Conservation (phyloP, 2,797 vertebrate species). For the Gymnodraco acuticeps region DNA sequence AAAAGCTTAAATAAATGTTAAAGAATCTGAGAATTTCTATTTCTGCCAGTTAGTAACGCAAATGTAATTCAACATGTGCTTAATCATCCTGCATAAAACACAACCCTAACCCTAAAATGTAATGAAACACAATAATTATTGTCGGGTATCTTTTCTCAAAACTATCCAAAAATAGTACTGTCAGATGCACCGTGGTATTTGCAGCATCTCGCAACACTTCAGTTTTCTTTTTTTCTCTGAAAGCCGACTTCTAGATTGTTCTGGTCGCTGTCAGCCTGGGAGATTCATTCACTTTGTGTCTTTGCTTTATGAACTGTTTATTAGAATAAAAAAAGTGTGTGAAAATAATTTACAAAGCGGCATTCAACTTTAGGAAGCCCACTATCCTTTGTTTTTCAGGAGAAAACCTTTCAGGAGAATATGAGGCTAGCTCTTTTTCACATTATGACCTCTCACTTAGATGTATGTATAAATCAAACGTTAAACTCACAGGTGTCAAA, state of each 20-base stretch:
- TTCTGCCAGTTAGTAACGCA: background rate
- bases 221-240: conserved; percentile 16
- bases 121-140: background rate
- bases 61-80: background rate
- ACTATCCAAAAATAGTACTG: background rate
- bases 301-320: conserved; percentile 19
- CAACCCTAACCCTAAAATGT: background rate
- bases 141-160: background rate
- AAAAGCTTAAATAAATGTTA: too few species aligned
- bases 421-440: conserved; percentile 33
- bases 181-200: background rate
- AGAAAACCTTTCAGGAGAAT: background rate
- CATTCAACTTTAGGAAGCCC: conserved; percentile 12
- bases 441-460: conserved; percentile 26
- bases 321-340: conserved; percentile 9
- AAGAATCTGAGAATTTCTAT: background rate
- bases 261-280: background rate
- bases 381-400: conserved; percentile 16
- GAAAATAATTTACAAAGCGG: conserved; percentile 12
- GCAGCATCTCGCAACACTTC: conserved; percentile 5
- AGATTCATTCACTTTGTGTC: conserved; percentile 13
- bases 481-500: conserved; percentile 39
- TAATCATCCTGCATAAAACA: background rate
- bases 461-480: conserved; percentile 44
- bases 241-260: conserved; percentile 13